Evolutionary conservation across 1,140 invertebrate genomes (phyloP), one percentile per base, ranked within the genome.

Genomic region (Oncopodura yosiiana): DNA sequence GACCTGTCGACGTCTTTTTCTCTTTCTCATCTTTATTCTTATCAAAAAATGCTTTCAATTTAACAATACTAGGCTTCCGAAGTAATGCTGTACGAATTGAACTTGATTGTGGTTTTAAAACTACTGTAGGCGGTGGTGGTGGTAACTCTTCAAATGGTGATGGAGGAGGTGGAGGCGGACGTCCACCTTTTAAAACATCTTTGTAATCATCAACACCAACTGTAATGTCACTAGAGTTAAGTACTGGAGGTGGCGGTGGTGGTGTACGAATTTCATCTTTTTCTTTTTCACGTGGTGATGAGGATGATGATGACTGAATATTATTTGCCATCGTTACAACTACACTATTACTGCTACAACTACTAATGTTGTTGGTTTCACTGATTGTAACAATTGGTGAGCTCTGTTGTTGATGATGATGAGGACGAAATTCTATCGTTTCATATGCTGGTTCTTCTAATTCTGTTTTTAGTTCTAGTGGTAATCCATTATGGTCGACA

Each of bases 21-120:
- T 53, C 52, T 51, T 63, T 61, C 16, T 38, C 26, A 18, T 14
- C 23, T 5, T 21, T 53, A 11, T 24, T 58, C 19, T 66, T 68
- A 61, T 75, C 74, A 68, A 75, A 75, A n/a, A 75, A 59, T 16
- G 73, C 69, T 60, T 70, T 72, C 16, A 75, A 61, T 54, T 71
- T 72, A 0, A 69, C 66, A 53, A 75, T 74, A 51, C 73, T 73
- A 11, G 73, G 71, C 50, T 70, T 67, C 2, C 71, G 58, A 23
- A 70, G 50, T 16, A 65, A 39, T 26, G 60, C 61, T n/a, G n/a
- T n/a, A n/a, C n/a, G n/a, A n/a, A n/a, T n/a, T n/a, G n/a, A n/a
- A n/a, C n/a, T n/a, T 51, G 30, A 68, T 57, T 58, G 66, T 62
- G 49, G 61, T 55, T 24, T 65, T 57, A 50, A 65, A 61, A 36